A percentile compares a stretch with the other conserved stretches of the same genome.
Evolutionary conservation across 1,140 invertebrate genomes (phyloP).

Genomic region (Caenorhabditis tropicalis): DNA sequence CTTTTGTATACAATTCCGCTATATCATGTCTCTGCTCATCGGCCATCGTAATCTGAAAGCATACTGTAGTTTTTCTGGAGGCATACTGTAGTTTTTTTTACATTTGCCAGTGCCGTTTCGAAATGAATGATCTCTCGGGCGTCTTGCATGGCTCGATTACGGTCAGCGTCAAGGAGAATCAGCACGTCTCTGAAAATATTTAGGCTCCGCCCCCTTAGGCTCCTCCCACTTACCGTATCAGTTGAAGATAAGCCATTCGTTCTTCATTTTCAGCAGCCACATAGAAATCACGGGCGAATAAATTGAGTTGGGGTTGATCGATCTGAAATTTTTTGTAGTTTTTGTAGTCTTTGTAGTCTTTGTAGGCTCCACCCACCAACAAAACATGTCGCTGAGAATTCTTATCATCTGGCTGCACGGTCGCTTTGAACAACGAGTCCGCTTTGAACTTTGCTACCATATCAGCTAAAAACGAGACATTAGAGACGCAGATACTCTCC

Average conservation of each 20-base stretch:
- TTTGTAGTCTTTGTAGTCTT: no score
- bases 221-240: conserved; percentile 49
- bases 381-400: conserved; percentile 70
- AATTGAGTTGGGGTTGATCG: conserved; percentile 68
- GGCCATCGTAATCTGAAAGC: conserved; percentile 68
- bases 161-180: conserved; percentile 78
- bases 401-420: conserved; percentile 71
- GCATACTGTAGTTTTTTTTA: conserved; percentile 70
- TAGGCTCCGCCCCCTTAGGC: no score
- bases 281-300: conserved; percentile 71
- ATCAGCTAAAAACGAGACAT: not conserved
- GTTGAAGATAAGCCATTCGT: conserved; percentile 66
- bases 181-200: conserved; percentile 65
- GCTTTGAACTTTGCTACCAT: conserved; percentile 70
- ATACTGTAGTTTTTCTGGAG: not conserved
- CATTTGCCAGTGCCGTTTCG: conserved; percentile 81
- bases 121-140: conserved; percentile 83
- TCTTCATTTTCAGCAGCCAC: conserved; percentile 71
- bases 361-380: conserved; percentile 57
- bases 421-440: conserved; percentile 70
- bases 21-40: conserved; percentile 72
- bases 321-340: conserved; percentile 68
- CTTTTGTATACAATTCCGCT: conserved; percentile 70
- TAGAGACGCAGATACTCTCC: not conserved
- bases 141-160: conserved; percentile 76